These are phyloP conservation scores for Pygmarrhopalites habei DNA, from an alignment of 1,140 invertebrate genomes.

Conservation along the genomic window DNA sequence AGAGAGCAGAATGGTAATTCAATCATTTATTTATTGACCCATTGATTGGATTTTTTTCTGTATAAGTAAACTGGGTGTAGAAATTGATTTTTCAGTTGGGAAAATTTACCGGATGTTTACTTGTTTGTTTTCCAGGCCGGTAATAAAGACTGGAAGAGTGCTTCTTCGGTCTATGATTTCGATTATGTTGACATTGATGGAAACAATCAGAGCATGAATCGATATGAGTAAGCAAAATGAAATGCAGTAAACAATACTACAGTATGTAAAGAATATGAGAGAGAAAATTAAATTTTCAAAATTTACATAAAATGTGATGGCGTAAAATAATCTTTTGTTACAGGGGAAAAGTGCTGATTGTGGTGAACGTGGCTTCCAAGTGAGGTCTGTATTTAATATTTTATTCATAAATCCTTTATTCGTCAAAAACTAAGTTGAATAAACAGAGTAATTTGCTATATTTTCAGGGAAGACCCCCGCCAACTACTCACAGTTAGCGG, in stretches of 20 bases:
- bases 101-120: no score
- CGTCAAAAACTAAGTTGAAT: background rate
- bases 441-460: background rate
- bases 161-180: slow-evolving; percentile 66
- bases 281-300: no score
- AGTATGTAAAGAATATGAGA: no score
- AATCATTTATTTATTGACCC: no score
- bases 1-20: no score
- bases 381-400: slow-evolving; percentile 52
- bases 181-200: slow-evolving; percentile 64
- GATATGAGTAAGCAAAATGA: slow-evolving; percentile 56
- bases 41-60: no score
- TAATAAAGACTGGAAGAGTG: slow-evolving; percentile 53
- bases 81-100: no score
- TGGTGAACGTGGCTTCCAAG: slow-evolving; percentile 80
- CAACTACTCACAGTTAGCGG: slow-evolving; percentile 53
- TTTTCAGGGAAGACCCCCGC: slow-evolving; percentile 51
- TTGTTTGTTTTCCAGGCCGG: no score
- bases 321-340: no score
- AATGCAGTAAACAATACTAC: no score
- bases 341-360: slow-evolving; percentile 58
- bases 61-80: no score
- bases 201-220: slow-evolving; percentile 59
- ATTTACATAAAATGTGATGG: no score
- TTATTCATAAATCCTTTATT: slow-evolving; percentile 40